Base-by-base conservation (phyloP, 2,888 invertebrate genomes). In the Melinopterus prodromus region DNA sequence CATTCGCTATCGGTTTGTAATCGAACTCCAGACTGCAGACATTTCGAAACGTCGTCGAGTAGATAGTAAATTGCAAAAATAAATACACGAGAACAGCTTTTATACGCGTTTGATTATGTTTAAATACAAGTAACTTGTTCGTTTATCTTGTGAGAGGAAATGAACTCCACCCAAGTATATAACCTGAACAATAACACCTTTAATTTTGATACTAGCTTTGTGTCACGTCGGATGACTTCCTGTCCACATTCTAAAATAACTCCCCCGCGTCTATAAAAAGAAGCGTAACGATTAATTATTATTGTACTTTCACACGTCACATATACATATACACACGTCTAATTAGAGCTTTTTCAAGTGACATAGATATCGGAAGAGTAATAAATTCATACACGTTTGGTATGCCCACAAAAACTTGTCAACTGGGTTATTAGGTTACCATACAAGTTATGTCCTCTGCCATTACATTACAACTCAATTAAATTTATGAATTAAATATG, bases 271-370 rank as follows among this genome's bases (percentile, higher is more conserved):
- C 53, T 53, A 53, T 53, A 72, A 36, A 35, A 72, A 72, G 72
- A 72, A 71, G 4, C 16, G 16, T 26, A 26, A 74, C 74, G 37
- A 74, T 74, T 36, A 74, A 74, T 37, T 14, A 74, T 26, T 74
- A 74, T 12, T 37, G 53, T 53, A 53, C 53, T 53, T 53, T 53
- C 53, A 53, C 53, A 5, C 7, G 14, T 53, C 53, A 53, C 53
- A 71, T 9, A 71, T 16, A 74, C 37, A 36, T 74, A 71, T 16
- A 74, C 37, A 36, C 26, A 74, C 74, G 26, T 26, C 37, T 26
- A 26, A n/a, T 26, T 37, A 36, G 26, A 1, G 1, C 26, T 26
- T 26, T 53, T 53, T 53, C 53, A 53, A 53, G 53, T 53, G 53
- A 53, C 53, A 53, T 53, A 53, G 53, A 9, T 53, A 53, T 53